A percentile compares a stretch with the other conserved stretches of the same genome.
These are phyloP conservation scores for Australoheros facetus DNA, from an alignment of 2,797 vertebrate species.

Conservation along the genomic window DNA sequence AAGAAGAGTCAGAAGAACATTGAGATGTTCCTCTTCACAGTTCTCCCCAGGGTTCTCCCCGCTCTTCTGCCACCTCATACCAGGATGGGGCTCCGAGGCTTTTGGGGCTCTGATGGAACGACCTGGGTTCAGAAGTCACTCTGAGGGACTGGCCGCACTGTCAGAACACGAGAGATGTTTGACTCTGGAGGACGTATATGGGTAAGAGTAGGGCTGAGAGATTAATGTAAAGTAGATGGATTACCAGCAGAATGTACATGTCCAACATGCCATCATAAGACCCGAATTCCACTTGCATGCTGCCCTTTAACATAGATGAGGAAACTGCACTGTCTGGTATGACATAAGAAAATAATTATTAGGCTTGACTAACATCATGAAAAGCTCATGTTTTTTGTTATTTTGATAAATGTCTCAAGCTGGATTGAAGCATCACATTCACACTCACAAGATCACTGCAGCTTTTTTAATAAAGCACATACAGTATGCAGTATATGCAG, in stretches of 20 bases:
- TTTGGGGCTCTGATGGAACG: slow-evolving; percentile 58
- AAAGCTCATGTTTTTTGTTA: background rate
- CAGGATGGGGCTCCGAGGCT: slow-evolving; percentile 46
- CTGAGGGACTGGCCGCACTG: slow-evolving; percentile 67
- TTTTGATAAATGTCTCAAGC: background rate
- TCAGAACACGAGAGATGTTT: slow-evolving; percentile 66
- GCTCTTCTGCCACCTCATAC: slow-evolving; percentile 69
- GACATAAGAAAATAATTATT: background rate
- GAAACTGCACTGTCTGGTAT: background rate
- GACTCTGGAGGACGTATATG: slow-evolving; percentile 47
- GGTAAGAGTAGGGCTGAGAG: slow-evolving; percentile 20
- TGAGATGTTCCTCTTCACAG: slow-evolving; percentile 57
- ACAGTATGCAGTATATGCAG: background rate
- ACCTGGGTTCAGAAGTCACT: slow-evolving; percentile 65
- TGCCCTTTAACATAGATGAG: background rate
- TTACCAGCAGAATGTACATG: slow-evolving; percentile 9
- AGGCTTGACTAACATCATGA: background rate
- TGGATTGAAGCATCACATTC: background rate
- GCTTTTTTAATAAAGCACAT: background rate
- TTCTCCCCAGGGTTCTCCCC: slow-evolving; percentile 71
- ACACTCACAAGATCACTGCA: background rate
- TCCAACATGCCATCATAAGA: background rate
- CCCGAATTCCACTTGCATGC: background rate
- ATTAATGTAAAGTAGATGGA: slow-evolving; percentile 32
- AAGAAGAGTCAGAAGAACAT: slow-evolving; percentile 55